Base-by-base conservation (phyloP, 30 jellyfish, hydroid and myxozoan genomes). In the Aurelia aurita complex sp. Pacific region DNA sequence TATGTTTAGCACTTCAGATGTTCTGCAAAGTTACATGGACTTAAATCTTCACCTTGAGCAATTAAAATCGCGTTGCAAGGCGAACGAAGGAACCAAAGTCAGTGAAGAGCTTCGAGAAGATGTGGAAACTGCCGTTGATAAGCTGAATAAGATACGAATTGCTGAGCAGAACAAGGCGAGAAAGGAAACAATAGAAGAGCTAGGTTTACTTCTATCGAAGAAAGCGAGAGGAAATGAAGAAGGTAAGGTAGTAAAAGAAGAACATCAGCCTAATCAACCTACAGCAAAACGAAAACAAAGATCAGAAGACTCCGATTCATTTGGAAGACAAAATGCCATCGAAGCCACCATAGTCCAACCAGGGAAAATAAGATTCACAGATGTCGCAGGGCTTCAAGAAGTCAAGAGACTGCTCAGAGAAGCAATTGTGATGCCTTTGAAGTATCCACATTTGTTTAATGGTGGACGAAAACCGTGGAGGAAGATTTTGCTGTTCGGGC, bases 401-500 rank as follows among this genome's bases (percentile, higher is more conserved):
- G 99, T 96, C 29, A 94, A 89, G 77, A 57, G 74, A 33, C 96
- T 89, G 17, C 85, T 94, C 43, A 68, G 88, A 62, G 99, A 94
- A 77, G 99, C 99, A 42, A 80, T 94, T 35, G 96, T 94, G 11
- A 80, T 94, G 88, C 99, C 99, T 0, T 52, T 88, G 78, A 94
- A 85, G 72, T 89, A 81, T 75, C 99, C 99, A 29, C 99, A 94
- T 78, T 73, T 94, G 80, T 94, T 94, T 86, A 80, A 54, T 12
- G 96, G 94, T 9, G 83, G 84, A 0, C 51, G 97, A 63, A 89
- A 89, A 79, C 97, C 99, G 7, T 94, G 99, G 99, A 85, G 88
- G 71, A 85, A 96, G 57, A 94, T 94, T 51, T 79, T 94, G 69
- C 53, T 94, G 69, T 94, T 82, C 64, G 99, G 99, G 6, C 97